Percentiles rank a stretch among this genome's conserved stretches.
Conservation (phyloP, 1,140 invertebrate species). For the Ips typographus region DNA sequence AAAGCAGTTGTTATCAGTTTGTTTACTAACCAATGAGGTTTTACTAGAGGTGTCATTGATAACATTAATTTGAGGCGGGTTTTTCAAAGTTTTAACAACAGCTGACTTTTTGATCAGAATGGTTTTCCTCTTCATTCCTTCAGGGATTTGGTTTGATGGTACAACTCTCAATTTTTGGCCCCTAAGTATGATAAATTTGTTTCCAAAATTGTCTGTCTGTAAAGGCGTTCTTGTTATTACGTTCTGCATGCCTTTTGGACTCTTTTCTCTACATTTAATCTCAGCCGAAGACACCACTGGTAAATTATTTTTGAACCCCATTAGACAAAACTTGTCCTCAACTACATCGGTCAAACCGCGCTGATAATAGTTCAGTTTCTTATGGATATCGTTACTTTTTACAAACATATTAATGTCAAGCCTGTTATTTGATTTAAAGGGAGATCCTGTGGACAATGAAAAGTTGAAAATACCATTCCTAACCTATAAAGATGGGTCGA, state of each 20-base stretch:
- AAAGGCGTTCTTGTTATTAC: background rate
- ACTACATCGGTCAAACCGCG: background rate
- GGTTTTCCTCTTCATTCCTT: conserved; percentile 19
- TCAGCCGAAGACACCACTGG: conserved; percentile 3
- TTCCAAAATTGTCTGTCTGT: conserved; percentile 25
- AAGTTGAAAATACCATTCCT: too few relatives aligned
- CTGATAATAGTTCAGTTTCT: conserved; percentile 8
- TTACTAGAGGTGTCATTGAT: background rate
- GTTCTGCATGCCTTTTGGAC: background rate
- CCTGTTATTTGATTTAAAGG: too few relatives aligned
- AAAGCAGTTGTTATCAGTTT: too few relatives aligned
- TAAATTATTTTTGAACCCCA: conserved; percentile 17
- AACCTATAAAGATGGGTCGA: too few relatives aligned
- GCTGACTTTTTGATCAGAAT: conserved; percentile 22
- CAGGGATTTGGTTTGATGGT: conserved; percentile 12
- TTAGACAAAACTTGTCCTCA: conserved; percentile 1
- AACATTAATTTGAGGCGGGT: conserved; percentile 13
- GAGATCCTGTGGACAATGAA: too few relatives aligned
- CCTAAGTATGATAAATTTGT: conserved; percentile 36
- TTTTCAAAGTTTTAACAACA: conserved; percentile 12
- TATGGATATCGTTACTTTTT: background rate
- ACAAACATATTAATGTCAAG: too few relatives aligned
- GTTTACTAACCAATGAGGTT: too few relatives aligned
- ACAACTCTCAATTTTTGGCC: conserved; percentile 36
- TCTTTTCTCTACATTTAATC: background rate